Evolutionary conservation across 1,140 invertebrate species (phyloP), one percentile per base, ranked within the genome.

Genomic region (Euura saliciscinereae): DNA sequence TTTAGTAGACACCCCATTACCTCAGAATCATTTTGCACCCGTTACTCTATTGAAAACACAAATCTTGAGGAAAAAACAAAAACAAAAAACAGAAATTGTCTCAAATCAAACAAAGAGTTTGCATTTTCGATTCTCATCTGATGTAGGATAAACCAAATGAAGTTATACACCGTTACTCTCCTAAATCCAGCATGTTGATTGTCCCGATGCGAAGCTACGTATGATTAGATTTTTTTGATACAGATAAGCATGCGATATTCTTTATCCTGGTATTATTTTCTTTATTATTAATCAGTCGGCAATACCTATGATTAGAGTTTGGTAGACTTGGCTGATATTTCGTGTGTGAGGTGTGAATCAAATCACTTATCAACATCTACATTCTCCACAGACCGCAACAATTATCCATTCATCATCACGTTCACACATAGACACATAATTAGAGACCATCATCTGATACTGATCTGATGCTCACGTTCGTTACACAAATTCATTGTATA

Each of bases 161-260:
- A 28, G 28, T 28, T 28, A 28, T 28, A 28, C 28, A 28, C 28
- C 28, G 28, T 28, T 28, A 28, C 28, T 28, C 28, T 28, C 28
- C 28, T 28, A 28, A 28, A 28, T 28, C 28, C 28, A 28, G 28
- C 28, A 28, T 28, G 28, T 28, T 28, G 28, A 28, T 28, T 28
- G 28, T 59, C 51, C 51, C 51, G 8, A 59, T 59, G 51, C 51
- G 51, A 59, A 59, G 51, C 51, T 59, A 59, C 51, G 51, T 59
- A 59, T 59, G 3, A 59, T 59, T 59, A 59, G 51, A 59, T 3
- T 59, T 28, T 28, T 59, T 51, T 5, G 0, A 8, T 28, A 28
- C 28, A 2, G 13, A 59, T 59, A 59, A 59, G 51, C 51, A 59
- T 59, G 51, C 51, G 51, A 59, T 59, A 59, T 3, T 59, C 13